Evolutionary conservation across 2,888 invertebrate species (phyloP).

Genomic region (Hemistola chrysoprasaria): DNA sequence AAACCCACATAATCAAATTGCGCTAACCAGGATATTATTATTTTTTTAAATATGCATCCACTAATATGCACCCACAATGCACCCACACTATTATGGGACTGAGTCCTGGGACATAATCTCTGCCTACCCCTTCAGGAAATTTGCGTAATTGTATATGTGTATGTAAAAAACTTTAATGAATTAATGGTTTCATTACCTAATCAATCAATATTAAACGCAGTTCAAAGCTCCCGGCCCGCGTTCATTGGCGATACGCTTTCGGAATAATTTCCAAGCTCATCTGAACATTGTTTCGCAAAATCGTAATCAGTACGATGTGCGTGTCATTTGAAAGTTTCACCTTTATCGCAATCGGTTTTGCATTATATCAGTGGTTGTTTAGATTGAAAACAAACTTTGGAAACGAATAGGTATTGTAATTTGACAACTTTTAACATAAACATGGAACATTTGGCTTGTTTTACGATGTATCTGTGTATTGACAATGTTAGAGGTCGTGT

Average conservation of each 20-base stretch:
- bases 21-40: too few relatives aligned
- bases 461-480: constrained; percentile 29
- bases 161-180: too few relatives aligned
- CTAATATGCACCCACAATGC: too few relatives aligned
- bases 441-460: constrained; percentile 45
- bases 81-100: too few relatives aligned
- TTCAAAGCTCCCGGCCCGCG: background rate
- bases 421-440: constrained; percentile 57
- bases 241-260: constrained; percentile 13
- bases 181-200: background rate
- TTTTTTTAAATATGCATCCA: too few relatives aligned
- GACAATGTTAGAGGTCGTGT: constrained; percentile 24
- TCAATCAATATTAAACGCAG: too few relatives aligned
- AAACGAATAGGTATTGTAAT: constrained; percentile 41
- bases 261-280: constrained; percentile 28
- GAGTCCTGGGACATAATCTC: too few relatives aligned
- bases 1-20: too few relatives aligned
- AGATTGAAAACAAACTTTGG: constrained; percentile 54
- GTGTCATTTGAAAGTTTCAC: constrained; percentile 44
- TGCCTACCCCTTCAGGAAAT: too few relatives aligned
- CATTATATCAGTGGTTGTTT: constrained; percentile 51
- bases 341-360: constrained; percentile 55
- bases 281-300: constrained; percentile 38
- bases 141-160: too few relatives aligned
- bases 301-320: constrained; percentile 44